Evolutionary conservation across 2,888 invertebrate species (phyloP).

Genomic region (Pristionchus arcanus): DNA sequence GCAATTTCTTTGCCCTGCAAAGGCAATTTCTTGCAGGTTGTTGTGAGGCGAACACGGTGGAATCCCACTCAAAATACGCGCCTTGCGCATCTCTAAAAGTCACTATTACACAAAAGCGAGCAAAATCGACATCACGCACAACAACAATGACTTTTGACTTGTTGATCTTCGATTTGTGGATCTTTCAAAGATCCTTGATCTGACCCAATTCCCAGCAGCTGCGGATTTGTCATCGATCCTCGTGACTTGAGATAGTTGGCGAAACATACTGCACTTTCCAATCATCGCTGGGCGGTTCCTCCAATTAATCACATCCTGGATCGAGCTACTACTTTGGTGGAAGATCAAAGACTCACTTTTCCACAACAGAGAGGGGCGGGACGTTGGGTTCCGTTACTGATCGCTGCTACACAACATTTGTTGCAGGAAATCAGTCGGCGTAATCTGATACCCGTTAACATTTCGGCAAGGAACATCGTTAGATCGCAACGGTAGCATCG

Average conservation of each 20-base stretch:
- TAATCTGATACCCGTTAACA: neutral
- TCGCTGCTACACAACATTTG: neutral
- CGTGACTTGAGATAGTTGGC: neutral
- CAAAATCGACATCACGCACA: neutral
- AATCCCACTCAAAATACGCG: neutral
- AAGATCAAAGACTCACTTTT: neutral
- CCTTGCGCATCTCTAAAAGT: slow-evolving; percentile 7
- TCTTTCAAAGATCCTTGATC: neutral
- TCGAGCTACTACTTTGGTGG: neutral
- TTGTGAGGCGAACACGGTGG: neutral
- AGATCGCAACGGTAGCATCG: neutral
- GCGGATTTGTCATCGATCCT: slow-evolving; percentile 2
- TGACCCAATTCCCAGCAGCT: neutral
- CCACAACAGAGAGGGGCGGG: neutral
- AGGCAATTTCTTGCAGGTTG: no score
- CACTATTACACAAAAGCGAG: neutral
- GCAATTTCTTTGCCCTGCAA: no score
- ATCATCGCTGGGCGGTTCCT: neutral
- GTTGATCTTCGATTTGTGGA: neutral
- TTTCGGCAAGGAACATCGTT: neutral
- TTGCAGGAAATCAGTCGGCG: neutral
- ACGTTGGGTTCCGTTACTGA: neutral
- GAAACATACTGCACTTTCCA: neutral
- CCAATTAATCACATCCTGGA: neutral
- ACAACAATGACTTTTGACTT: neutral